Evolutionary conservation across 2,888 invertebrate genomes (phyloP).

Genomic region (Drosophila prolongata): DNA sequence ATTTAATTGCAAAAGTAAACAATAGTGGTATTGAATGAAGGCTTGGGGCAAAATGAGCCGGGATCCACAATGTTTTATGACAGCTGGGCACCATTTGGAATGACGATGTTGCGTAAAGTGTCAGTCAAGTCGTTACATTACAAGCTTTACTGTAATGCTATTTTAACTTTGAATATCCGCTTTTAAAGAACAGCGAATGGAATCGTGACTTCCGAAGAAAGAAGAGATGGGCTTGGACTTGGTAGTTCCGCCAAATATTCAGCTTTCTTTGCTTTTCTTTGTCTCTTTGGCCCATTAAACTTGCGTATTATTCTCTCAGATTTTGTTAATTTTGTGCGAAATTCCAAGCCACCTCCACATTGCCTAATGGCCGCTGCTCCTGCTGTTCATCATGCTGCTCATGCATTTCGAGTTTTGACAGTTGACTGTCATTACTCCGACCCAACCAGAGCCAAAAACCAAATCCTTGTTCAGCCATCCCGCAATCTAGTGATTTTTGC

Average conservation of each 20-base stretch:
- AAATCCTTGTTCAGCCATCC: constrained; percentile 4
- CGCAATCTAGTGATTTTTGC: constrained; percentile 53
- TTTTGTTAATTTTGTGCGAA: constrained; percentile 11
- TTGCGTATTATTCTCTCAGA: not conserved
- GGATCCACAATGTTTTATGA: constrained; percentile 50
- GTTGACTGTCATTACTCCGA: constrained; percentile 71
- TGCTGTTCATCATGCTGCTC: constrained; percentile 64
- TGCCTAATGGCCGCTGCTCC: constrained; percentile 14
- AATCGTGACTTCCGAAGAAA: constrained; percentile 4
- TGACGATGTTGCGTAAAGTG: constrained; percentile 55
- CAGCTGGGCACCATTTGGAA: constrained; percentile 51
- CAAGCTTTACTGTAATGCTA: constrained; percentile 56
- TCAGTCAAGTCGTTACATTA: constrained; percentile 57
- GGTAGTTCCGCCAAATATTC: not conserved
- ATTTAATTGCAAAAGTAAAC: constrained; percentile 70
- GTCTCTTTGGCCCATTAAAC: not conserved
- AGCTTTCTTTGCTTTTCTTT: not conserved
- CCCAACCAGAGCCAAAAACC: constrained; percentile 15
- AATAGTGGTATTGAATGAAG: constrained; percentile 47
- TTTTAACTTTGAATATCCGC: constrained; percentile 51
- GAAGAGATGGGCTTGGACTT: too few relatives aligned
- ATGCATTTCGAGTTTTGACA: constrained; percentile 76
- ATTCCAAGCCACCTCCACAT: constrained; percentile 3
- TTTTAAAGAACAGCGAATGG: constrained; percentile 5
- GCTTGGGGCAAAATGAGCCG: not conserved